Evolutionary conservation across 1,140 invertebrate species (phyloP).

Genomic region (Trypoxylus dichotomus): DNA sequence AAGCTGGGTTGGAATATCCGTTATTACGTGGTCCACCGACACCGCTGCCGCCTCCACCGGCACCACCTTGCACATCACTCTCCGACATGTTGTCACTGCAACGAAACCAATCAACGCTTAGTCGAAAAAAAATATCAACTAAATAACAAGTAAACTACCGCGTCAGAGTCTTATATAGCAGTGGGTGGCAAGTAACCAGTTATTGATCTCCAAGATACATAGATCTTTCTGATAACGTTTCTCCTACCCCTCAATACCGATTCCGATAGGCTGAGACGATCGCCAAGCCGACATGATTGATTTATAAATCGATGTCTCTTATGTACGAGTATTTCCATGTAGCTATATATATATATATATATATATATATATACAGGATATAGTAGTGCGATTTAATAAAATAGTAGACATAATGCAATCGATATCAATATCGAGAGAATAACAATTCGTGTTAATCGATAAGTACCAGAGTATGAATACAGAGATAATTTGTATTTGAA

Average conservation of each 20-base stretch:
- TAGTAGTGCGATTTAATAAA: too few species aligned
- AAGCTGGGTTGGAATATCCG: conserved; percentile 17
- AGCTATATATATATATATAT: too few species aligned
- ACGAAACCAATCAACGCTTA: background rate
- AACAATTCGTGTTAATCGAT: background rate
- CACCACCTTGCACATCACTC: conserved; percentile 22
- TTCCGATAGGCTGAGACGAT: background rate
- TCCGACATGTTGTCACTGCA: conserved; percentile 31
- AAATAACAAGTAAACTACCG: background rate
- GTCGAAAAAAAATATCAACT: background rate
- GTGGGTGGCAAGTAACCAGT: background rate
- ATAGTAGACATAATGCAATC: too few species aligned
- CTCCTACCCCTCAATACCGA: too few species aligned
- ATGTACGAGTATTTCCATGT: too few species aligned
- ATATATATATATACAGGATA: too few species aligned
- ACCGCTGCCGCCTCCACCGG: background rate
- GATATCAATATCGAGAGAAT: too few species aligned
- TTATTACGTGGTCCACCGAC: too few species aligned
- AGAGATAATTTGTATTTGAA: background rate
- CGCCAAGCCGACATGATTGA: background rate
- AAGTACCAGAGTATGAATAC: background rate
- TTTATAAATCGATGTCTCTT: background rate
- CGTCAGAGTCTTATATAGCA: background rate
- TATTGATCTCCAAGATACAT: background rate
- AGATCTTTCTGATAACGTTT: background rate